Evolutionary conservation across 2,113 vertebrate genomes (phyloP), one percentile per base, ranked within the genome.

Genomic region (Odocoileus virginianus): DNA sequence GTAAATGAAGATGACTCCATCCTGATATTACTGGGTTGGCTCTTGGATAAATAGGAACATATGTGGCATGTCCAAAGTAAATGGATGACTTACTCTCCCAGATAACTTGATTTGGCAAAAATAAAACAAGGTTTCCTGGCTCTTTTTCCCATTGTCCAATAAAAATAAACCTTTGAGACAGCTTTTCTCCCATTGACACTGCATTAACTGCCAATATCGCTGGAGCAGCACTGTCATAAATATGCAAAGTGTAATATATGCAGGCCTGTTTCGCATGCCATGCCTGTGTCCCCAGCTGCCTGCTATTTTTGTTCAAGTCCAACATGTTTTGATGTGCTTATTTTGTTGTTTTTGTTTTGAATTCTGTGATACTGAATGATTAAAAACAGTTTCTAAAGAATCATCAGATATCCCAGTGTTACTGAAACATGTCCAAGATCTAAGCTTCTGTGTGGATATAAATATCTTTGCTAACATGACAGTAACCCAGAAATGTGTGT

Each of bases 291-390:
- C 96, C 36, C 84, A 95, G 82, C 89, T 98, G 60, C n/a, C 21
- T 87, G 92, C 87, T 97, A 87, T 98, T 58, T 95, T 52, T 95
- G 57, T 93, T 97, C 79, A 98, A 98, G 95, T 95, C 90, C 25
- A 94, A 82, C 3, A 93, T 97, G 90, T 97, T 97, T 95, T 98
- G 71, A 47, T 95, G 25, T 50, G 93, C 25, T 95, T 43, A 30
- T 97, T 96, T 90, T 98, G 50, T 91, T 98, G 98, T 93, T 97
- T 87, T 92, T 89, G 57, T 95, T 97, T 71, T 95, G 45, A 94
- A 94, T 97, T 95, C 58, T 94, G 30, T 97, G 45, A 91, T 71
- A 79, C 40, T 81, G 87, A 94, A 84, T 97, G 82, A 97, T 97
- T 94, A 92, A 96, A 97, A 98, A 91, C 50, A 94, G 58, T 94